These are phyloP conservation scores for Rhabdomys pumilio DNA, from an alignment of 2,797 vertebrate species.

Conservation along the genomic window DNA sequence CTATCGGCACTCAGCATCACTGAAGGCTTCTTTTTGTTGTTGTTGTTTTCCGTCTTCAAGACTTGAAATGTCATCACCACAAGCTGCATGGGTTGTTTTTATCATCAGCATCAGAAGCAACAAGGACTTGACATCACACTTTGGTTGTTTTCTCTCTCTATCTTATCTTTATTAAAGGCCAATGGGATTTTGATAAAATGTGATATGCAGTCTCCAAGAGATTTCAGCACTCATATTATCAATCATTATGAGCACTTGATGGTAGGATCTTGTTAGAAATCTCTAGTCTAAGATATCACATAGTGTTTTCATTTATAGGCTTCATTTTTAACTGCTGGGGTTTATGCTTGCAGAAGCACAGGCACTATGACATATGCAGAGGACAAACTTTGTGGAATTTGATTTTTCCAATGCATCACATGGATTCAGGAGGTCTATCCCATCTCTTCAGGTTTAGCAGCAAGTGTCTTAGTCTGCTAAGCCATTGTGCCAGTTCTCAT, in stretches of 20 bases:
- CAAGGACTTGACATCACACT: neutral
- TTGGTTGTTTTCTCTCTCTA: neutral
- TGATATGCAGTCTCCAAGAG: neutral
- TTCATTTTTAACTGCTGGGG: neutral
- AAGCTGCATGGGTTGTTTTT: neutral
- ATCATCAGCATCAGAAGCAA: neutral
- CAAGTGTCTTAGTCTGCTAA: neutral
- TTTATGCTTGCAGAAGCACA: neutral
- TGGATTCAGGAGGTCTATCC: neutral
- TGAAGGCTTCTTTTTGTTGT: neutral
- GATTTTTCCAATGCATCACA: neutral
- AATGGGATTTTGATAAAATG: neutral
- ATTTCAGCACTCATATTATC: neutral
- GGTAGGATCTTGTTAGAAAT: neutral
- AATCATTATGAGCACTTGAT: neutral
- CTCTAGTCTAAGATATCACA: neutral
- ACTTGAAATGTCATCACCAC: neutral
- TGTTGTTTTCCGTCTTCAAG: neutral
- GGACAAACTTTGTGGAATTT: neutral
- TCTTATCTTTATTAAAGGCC: slow-evolving; percentile 14
- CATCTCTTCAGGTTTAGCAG: neutral
- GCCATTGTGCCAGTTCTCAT: neutral
- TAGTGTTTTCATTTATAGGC: neutral
- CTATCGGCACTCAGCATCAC: too few species aligned
- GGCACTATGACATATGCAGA: neutral